Base-by-base conservation (phyloP, 2,888 invertebrate genomes). In the Sarcophaga carnaria region DNA sequence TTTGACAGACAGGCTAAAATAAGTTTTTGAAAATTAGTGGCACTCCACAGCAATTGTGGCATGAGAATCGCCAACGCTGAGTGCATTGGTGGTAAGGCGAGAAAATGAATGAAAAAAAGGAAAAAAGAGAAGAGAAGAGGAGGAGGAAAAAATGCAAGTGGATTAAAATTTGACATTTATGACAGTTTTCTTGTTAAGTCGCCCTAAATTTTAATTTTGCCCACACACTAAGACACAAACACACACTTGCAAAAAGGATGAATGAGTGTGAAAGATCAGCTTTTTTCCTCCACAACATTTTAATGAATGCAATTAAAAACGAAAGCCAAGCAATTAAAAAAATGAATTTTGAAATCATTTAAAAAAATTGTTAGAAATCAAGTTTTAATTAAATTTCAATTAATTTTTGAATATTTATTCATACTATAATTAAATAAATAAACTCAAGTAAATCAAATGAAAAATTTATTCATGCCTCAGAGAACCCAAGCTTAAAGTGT, bases 91-190 rank as follows among this genome's bases (percentile, higher is more conserved):
- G 54, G 54, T 12, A 54, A 17, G 14, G 54, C 12, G 10, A 54
- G 54, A n/a, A 11, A 25, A 5, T 75, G 49, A 22, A 49, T 66
- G 49, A 75, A 45, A 27, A 25, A 59, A 75, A n/a, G 3, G 20
- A 47, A 22, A 20, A 37, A 37, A 10, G 8, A 10, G 2, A 8
- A 37, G 27, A 22, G 22, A 37, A 37, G 8, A 10, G 2, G 10
- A 54, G 10, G 69, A 54, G 6, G 6, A 54, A 69, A 67, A 67
- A 69, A 47, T 69, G 25, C 63, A 49, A 80, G 80, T 72, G 72
- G 80, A 80, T 80, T 80, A 72, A 71, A 72, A 80, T 80, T 80
- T 80, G 80, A 80, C 80, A 80, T 72, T 80, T 80, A 59, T 80
- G 80, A 80, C 80, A 80, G 72, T 72, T 71, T 72, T 27, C 80